These are phyloP conservation scores for Sphaerodactylus townsendi DNA, from an alignment of 2,113 vertebrate species.

Conservation along the genomic window DNA sequence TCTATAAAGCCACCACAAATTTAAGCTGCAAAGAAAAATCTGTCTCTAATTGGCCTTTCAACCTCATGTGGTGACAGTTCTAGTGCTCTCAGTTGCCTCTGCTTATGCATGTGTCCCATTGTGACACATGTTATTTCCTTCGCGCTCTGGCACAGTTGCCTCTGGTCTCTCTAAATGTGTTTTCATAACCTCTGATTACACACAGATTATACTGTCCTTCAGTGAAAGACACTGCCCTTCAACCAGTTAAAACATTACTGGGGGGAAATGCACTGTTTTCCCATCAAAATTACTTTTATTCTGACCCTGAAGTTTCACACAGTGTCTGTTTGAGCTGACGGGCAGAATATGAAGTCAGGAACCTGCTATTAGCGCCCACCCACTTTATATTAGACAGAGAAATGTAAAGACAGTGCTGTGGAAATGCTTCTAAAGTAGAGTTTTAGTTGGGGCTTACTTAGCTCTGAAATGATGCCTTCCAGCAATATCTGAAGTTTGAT, in stretches of 20 bases:
- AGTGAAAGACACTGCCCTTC: background rate
- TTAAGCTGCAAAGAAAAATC: background rate
- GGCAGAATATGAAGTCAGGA: background rate
- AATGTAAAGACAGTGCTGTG: background rate
- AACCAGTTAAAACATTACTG: background rate
- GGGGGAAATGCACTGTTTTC: background rate
- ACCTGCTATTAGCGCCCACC: background rate
- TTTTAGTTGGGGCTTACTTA: background rate
- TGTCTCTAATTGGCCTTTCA: background rate
- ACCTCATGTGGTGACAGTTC: background rate
- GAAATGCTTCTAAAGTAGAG: background rate
- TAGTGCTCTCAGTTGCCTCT: background rate
- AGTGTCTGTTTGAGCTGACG: background rate
- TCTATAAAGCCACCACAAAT: background rate
- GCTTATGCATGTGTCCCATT: background rate
- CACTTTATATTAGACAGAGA: background rate
- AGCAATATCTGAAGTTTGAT: background rate
- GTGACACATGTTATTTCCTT: too few relatives aligned
- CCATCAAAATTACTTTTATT: background rate
- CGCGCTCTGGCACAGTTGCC: background rate
- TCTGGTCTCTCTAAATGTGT: background rate
- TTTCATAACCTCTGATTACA: background rate
- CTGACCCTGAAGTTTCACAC: background rate
- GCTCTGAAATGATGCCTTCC: background rate
- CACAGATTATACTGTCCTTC: background rate